Base-by-base conservation (phyloP, 2,113 vertebrate species). In the Tamias sibiricus region DNA sequence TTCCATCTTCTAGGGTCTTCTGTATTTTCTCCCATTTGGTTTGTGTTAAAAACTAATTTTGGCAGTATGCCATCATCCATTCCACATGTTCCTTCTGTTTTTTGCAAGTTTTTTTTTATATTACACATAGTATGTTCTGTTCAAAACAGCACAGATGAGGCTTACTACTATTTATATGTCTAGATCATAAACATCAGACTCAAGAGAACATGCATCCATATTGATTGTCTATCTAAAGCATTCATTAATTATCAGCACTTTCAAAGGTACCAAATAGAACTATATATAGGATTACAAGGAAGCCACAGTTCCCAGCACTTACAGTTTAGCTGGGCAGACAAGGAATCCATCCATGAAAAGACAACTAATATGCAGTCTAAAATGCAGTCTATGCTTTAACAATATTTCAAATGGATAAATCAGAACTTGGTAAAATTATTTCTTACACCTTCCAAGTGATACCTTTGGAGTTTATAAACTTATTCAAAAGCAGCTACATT, bases 21-120 rank as follows among this genome's bases (percentile, higher is more conserved):
- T 91, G 16, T 85, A 44, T 68, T 95, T 96, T 90, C 17, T 94
- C 37, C 76, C 35, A 81, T 69, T 94, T 95, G 77, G 11, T 95
- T 97, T 97, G 16, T 92, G 54, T 86, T 97, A 97, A 90, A 93
- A 86, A 54, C 8, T 90, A 75, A 94, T 91, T 96, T 95, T 86
- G 90, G 42, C 42, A 88, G 22, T 74, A 74, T 88, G 22, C 22
- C 37, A 87, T 95, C 30, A 96, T 85, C 9, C 68, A 87, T 85
- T 97, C 44, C 92, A 72, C 44, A 57, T 92, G 5, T 74, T 85
- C 24, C 28, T 91, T 97, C 22, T 74, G 19, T 37, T 79, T 91
- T 75, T 94, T 77, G 32, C 30, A 95, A 83, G 4, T 49, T 52
- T 40, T 90, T 91, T 90, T 86, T 90, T 79, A 71, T 85, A 17